These are phyloP conservation scores for Silurus meridionalis DNA, from an alignment of 2,113 vertebrate species.

Conservation along the genomic window DNA sequence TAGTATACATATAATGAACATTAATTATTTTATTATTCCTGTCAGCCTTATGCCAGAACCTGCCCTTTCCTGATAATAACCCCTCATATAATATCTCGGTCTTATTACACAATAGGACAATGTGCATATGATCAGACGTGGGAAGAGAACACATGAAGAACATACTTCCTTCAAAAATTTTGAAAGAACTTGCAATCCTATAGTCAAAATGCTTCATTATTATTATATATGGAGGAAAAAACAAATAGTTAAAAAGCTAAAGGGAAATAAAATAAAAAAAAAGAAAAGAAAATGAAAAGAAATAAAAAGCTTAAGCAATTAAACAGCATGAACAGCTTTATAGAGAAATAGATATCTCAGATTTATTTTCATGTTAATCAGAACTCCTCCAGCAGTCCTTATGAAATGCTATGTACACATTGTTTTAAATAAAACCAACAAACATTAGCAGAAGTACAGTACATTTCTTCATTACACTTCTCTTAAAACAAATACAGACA, in stretches of 20 bases:
- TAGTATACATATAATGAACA: background rate
- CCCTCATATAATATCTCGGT: background rate
- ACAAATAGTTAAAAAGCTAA: no score
- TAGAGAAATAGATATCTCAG: slow-evolving; percentile 71
- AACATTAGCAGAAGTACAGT: slow-evolving; percentile 51
- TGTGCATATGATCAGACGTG: background rate
- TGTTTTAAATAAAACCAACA: slow-evolving; percentile 59
- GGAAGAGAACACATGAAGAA: background rate
- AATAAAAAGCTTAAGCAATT: background rate
- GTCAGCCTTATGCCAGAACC: background rate
- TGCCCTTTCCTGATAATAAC: background rate
- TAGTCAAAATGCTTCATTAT: background rate
- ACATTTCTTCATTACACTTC: slow-evolving; percentile 49
- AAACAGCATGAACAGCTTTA: slow-evolving; percentile 39
- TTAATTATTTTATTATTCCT: background rate
- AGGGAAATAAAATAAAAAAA: no score
- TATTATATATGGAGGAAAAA: background rate
- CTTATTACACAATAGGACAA: background rate
- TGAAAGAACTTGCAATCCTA: background rate
- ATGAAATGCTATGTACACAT: slow-evolving; percentile 68
- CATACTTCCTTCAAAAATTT: background rate
- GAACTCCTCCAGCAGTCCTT: slow-evolving; percentile 58
- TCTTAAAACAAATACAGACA: slow-evolving; percentile 37
- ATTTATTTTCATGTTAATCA: slow-evolving; percentile 66
- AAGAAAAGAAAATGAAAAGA: no score